phyloP scores from a whole-genome alignment of 1,140 invertebrate genomes.

The Camponotus floridanus region DNA sequence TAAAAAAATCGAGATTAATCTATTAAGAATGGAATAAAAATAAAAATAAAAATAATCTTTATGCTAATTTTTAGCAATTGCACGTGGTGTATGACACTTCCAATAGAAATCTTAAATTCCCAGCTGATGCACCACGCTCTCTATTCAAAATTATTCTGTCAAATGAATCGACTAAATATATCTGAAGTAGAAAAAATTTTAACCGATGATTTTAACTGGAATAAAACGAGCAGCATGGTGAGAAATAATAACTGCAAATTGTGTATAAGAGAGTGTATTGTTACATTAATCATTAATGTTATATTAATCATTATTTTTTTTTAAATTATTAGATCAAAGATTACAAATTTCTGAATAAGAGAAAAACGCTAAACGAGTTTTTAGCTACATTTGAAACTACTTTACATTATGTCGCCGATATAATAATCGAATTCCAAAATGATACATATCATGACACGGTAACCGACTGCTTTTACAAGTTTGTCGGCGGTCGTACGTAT shows the following conservation, averaged over 20 bases:
- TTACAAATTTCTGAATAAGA: slow-evolving; percentile 75
- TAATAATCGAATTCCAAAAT: slow-evolving; percentile 79
- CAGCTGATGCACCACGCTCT: slow-evolving; percentile 77
- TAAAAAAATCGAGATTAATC: neutral
- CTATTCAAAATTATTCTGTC: slow-evolving; percentile 79
- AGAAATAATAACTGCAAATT: slow-evolving; percentile 15
- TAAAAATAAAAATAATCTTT: neutral
- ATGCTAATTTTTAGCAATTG: slow-evolving; percentile 71
- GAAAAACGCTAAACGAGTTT: slow-evolving; percentile 72
- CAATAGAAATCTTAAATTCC: slow-evolving; percentile 80
- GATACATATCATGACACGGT: slow-evolving; percentile 69
- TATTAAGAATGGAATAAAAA: neutral
- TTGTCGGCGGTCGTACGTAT: slow-evolving; percentile 72
- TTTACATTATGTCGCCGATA: slow-evolving; percentile 77
- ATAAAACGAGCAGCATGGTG: slow-evolving; percentile 81
- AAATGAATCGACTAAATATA: slow-evolving; percentile 73
- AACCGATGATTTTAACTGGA: slow-evolving; percentile 79
- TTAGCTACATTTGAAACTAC: slow-evolving; percentile 72
- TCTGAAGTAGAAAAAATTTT: slow-evolving; percentile 75
- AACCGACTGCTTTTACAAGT: slow-evolving; percentile 73
- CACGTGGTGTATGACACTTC: slow-evolving; percentile 78
- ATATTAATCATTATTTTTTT: neutral
- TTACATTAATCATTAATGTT: no score
- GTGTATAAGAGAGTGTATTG: neutral
- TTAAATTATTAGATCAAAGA: slow-evolving; percentile 73